Evolutionary conservation across 1,140 invertebrate genomes (phyloP).

Genomic region (Anthonomus grandis): DNA sequence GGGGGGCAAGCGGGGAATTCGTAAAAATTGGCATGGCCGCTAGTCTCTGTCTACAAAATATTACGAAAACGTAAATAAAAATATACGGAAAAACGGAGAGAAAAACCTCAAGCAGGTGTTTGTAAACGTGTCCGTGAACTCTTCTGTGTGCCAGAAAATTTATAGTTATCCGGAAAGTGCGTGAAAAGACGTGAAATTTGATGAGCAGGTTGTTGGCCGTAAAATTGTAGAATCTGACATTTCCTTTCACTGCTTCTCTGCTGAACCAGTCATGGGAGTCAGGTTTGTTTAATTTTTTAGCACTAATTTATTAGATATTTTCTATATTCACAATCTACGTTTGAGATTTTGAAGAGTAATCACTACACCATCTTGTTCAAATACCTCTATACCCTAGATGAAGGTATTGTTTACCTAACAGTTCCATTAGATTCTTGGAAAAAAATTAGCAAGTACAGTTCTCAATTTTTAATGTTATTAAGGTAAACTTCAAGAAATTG

Average conservation of each 20-base stretch:
- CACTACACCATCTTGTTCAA: background rate
- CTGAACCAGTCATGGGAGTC: constrained; percentile 34
- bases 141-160: constrained; percentile 1
- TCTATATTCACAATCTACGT: background rate
- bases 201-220: constrained; percentile 42
- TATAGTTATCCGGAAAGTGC: constrained; percentile 16
- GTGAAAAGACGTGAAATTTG: constrained; percentile 6
- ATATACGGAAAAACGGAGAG: constrained; percentile 34
- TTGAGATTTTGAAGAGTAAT: background rate
- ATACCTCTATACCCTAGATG: background rate
- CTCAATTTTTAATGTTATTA: no score
- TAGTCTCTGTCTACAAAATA: constrained; percentile 29
- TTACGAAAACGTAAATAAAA: no score
- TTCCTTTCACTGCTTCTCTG: constrained; percentile 45
- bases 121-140: constrained; percentile 11
- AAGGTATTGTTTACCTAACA: background rate
- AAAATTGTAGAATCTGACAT: constrained; percentile 43
- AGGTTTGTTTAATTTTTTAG: constrained; percentile 23
- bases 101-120: constrained; percentile 13
- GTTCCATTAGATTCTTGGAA: no score
- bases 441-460: no score
- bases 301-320: background rate
- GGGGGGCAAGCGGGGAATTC: constrained; percentile 33
- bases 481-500: no score
- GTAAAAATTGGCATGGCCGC: constrained; percentile 49